Evolutionary conservation across 2,888 invertebrate genomes (phyloP).

Genomic region (Rambutsinella grinnellia): DNA sequence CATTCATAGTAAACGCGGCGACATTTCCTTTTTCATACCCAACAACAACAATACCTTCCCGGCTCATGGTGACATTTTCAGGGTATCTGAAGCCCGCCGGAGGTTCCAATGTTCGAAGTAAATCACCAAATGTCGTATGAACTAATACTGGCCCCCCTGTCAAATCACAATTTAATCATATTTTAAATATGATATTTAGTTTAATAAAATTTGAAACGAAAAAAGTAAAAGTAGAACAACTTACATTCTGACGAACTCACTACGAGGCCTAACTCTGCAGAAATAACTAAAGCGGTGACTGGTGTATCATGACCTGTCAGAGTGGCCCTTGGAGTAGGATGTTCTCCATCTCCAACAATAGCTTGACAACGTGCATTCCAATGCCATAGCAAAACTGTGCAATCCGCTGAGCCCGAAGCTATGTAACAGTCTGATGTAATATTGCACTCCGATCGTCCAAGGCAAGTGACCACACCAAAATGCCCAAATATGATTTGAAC

Average conservation of each 20-base stretch:
- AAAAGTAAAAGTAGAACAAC: no score
- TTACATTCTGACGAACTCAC: constrained; percentile 89
- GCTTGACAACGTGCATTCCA: constrained; percentile 98
- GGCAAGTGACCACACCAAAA: constrained; percentile 98
- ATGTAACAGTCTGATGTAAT: constrained; percentile 99
- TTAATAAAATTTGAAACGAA: background rate
- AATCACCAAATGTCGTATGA: constrained; percentile 97
- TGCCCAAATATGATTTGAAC: constrained; percentile 99
- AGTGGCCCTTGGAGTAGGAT: constrained; percentile 95
- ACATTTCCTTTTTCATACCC: constrained; percentile 93
- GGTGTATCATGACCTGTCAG: constrained; percentile 98
- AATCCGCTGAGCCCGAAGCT: constrained; percentile 97
- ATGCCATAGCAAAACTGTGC: constrained; percentile 98
- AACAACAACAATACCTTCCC: constrained; percentile 96
- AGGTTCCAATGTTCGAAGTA: constrained; percentile 89
- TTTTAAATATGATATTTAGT: background rate
- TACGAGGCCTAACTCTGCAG: constrained; percentile 97
- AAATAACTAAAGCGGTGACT: constrained; percentile 94
- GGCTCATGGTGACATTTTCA: constrained; percentile 91
- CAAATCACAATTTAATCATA: no score
- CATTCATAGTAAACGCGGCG: constrained; percentile 95
- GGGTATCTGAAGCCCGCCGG: constrained; percentile 83
- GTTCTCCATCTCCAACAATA: constrained; percentile 96
- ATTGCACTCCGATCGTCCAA: constrained; percentile 97
- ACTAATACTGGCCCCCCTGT: constrained; percentile 95